Base-by-base conservation (phyloP, 2,797 vertebrate genomes). In the Parauchenoglanis ngamensis region DNA sequence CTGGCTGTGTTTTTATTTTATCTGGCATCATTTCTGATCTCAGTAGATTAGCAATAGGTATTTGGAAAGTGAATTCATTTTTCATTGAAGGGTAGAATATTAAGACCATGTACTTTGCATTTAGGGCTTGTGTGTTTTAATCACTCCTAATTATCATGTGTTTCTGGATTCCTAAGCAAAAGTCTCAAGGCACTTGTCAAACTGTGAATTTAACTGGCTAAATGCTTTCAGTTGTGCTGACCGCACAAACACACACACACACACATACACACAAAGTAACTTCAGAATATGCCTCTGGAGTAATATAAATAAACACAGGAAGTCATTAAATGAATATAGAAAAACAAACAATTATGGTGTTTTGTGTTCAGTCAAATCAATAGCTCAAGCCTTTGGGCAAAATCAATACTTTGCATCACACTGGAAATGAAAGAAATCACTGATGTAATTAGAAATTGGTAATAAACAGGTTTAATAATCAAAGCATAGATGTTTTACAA, bases 311-410 rank as follows among this genome's bases (percentile, higher is more conserved):
- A 57, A 72, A 80, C 75, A 61, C 40, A 44, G n/a, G n/a, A 25
- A 15, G 65, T 31, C 15, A 10, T 72, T 81, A 70, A 72, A 67
- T 59, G 52, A 6, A 10, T 44, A 19, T 77, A 49, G 57, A 81
- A 44, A 68, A 68, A 46, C 35, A 70, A 46, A 56, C 85, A 23
- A 44, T 80, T 57, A 46, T 1, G 17, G 56, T 59, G 17, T 40
- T 86, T 86, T 59, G 44, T 31, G 28, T 61, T 61, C 17, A 31
- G n/a, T 86, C 28, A 77, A 56, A 76, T 85, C 44, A 76, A 85
- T 44, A 46, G 5, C 25, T 63, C 35, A 75, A 54, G 65, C 19
- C 28, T 73, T 56, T 78, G 46, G 46, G 44, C 23, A 54, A 56
- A 86, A 79, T 46, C 21, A 25, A 56, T 57, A 44, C 28, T 79